A percentile compares a stretch with the other conserved stretches of the same genome.
Evolutionary conservation across 2,888 invertebrate genomes (phyloP).

Genomic region (Hemithea aestivaria): DNA sequence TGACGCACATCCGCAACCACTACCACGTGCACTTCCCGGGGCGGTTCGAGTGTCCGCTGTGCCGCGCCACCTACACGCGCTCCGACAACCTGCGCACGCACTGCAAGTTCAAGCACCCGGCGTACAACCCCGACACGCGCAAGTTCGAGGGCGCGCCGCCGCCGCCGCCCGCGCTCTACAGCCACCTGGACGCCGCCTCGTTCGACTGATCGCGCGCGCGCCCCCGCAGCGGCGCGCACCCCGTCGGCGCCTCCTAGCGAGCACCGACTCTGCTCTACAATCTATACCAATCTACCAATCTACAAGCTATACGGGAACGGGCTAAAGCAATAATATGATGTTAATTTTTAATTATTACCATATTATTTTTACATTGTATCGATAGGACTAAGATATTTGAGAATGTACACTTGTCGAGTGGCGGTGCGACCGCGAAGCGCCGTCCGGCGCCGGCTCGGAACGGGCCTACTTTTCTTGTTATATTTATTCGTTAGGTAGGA

Average conservation of each 20-base stretch:
- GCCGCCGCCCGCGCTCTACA: conserved; percentile 61
- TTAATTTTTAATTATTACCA: conserved; percentile 79
- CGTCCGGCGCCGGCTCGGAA: conserved; percentile 48
- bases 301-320: conserved; percentile 80
- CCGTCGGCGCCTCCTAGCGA: background rate
- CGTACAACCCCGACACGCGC: conserved; percentile 91
- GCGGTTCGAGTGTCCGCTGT: conserved; percentile 94
- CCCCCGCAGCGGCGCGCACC: no score
- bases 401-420: conserved; percentile 65
- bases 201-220: conserved; percentile 10
- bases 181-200: conserved; percentile 60
- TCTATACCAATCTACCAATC: conserved; percentile 79
- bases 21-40: conserved; percentile 96
- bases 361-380: conserved; percentile 78
- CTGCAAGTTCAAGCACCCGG: conserved; percentile 95
- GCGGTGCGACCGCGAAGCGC: conserved; percentile 76
- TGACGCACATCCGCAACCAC: conserved; percentile 96
- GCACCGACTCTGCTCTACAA: conserved; percentile 77
- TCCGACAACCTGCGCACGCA: conserved; percentile 95
- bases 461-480: conserved; percentile 69
- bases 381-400: conserved; percentile 72
- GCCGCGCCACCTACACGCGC: conserved; percentile 94
- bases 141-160: conserved; percentile 81
- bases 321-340: conserved; percentile 80
- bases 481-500: conserved; percentile 78